A percentile compares a stretch with the other conserved stretches of the same genome.
These are phyloP conservation scores for Lasioglossum lativentre DNA, from an alignment of 2,888 invertebrate genomes.

Conservation along the genomic window DNA sequence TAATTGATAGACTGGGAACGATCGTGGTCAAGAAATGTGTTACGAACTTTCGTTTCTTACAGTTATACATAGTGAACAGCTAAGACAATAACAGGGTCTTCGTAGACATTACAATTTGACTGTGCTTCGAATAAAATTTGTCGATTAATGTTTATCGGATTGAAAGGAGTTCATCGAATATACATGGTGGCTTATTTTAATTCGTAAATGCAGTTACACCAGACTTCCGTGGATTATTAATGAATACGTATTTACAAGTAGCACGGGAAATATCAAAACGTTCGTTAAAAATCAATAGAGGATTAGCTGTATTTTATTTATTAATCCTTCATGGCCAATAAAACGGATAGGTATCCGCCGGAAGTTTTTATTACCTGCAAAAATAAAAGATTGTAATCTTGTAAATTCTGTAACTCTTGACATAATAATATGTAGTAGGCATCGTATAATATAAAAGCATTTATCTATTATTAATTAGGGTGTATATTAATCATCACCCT, in stretches of 20 bases:
- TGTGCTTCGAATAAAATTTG: neutral
- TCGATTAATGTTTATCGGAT: neutral
- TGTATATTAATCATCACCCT: too few species aligned
- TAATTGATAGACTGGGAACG: neutral
- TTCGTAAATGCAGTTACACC: neutral
- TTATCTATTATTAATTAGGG: too few species aligned
- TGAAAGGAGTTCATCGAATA: neutral
- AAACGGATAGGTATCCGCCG: slow-evolving; percentile 71
- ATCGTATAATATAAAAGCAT: too few species aligned
- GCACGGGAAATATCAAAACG: neutral
- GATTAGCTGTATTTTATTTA: neutral
- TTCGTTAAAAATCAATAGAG: neutral
- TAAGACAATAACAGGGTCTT: neutral
- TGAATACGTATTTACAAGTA: neutral
- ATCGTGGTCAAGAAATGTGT: neutral
- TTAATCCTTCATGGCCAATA: slow-evolving; percentile 61
- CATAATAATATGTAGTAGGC: neutral
- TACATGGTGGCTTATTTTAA: neutral
- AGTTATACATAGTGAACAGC: neutral
- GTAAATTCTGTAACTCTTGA: neutral
- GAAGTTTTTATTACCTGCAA: slow-evolving; percentile 71
- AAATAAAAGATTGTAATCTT: slow-evolving; percentile 11
- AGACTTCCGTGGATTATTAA: neutral
- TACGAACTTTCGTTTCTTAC: neutral
- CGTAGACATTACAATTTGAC: neutral